Conservation (phyloP, 2,888 invertebrate species). For the Kuschelorhynchus macadamiae region DNA sequence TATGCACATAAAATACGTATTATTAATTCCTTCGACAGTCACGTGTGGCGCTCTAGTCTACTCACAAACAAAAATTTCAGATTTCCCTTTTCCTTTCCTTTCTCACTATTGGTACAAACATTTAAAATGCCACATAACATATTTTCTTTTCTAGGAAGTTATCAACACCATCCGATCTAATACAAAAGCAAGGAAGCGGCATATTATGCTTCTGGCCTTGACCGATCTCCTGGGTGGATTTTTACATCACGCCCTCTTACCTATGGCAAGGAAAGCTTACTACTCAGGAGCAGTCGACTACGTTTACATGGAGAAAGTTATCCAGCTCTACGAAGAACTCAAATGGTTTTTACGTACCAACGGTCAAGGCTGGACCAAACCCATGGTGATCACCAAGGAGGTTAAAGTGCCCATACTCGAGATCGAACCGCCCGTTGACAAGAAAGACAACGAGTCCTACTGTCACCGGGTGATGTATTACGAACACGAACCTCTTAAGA, state of each 20-base stretch:
- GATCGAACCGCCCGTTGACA: slow-evolving; percentile 41
- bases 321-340: slow-evolving; percentile 72
- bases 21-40: too few species aligned
- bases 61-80: too few species aligned
- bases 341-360: slow-evolving; percentile 73
- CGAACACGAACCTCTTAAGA: slow-evolving; percentile 51
- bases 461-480: slow-evolving; percentile 55
- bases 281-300: slow-evolving; percentile 75
- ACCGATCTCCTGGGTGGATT: slow-evolving; percentile 72
- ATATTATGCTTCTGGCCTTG: slow-evolving; percentile 63
- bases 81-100: too few species aligned
- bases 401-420: slow-evolving; percentile 49
- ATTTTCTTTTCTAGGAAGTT: slow-evolving; percentile 52
- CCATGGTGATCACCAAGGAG: slow-evolving; percentile 49
- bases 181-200: slow-evolving; percentile 62
- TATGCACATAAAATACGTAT: too few species aligned
- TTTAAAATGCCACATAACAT: neutral
- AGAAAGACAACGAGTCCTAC: slow-evolving; percentile 46
- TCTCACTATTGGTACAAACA: neutral
- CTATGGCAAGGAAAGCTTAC: slow-evolving; percentile 74
- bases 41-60: too few species aligned
- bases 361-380: slow-evolving; percentile 73
- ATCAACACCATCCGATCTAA: slow-evolving; percentile 59
- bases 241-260: slow-evolving; percentile 73
- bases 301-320: slow-evolving; percentile 71